Evolutionary conservation across 2,888 invertebrate species (phyloP).

Genomic region (Lasioglossum villosulum): DNA sequence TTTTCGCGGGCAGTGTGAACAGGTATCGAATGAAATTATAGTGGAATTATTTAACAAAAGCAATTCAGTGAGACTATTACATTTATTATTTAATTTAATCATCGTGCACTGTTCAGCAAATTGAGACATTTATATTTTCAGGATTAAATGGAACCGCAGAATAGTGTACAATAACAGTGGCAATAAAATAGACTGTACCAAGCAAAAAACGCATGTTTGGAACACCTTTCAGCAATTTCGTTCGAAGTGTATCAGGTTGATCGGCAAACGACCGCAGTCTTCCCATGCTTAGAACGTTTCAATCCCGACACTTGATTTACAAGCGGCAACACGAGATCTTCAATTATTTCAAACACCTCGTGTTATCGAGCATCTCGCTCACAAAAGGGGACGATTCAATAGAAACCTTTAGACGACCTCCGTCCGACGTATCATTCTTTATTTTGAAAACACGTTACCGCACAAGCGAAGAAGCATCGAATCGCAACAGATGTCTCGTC

Average conservation of each 20-base stretch:
- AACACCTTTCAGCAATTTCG: neutral
- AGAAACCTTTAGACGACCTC: neutral
- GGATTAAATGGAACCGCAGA: neutral
- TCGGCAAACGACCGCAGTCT: neutral
- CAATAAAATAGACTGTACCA: neutral
- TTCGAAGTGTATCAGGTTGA: neutral
- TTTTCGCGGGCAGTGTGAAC: too few relatives aligned
- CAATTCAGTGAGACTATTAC: too few relatives aligned
- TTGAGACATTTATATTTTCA: neutral
- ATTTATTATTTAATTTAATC: too few relatives aligned
- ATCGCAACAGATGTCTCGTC: slow-evolving; percentile 63
- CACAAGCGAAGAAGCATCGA: slow-evolving; percentile 35
- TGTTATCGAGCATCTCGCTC: slow-evolving; percentile 12
- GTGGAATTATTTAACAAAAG: neutral
- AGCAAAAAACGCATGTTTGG: neutral
- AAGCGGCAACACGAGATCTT: neutral
- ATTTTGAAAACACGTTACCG: slow-evolving; percentile 41
- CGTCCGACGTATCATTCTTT: neutral
- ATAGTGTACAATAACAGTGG: neutral
- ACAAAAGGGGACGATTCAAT: neutral
- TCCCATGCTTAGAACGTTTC: neutral
- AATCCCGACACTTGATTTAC: neutral
- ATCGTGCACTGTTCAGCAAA: neutral
- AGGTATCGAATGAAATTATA: neutral
- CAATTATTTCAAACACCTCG: slow-evolving; percentile 16